Conservation (phyloP, 2,888 invertebrate species). For the Liopterus haemorrhoidalis region DNA sequence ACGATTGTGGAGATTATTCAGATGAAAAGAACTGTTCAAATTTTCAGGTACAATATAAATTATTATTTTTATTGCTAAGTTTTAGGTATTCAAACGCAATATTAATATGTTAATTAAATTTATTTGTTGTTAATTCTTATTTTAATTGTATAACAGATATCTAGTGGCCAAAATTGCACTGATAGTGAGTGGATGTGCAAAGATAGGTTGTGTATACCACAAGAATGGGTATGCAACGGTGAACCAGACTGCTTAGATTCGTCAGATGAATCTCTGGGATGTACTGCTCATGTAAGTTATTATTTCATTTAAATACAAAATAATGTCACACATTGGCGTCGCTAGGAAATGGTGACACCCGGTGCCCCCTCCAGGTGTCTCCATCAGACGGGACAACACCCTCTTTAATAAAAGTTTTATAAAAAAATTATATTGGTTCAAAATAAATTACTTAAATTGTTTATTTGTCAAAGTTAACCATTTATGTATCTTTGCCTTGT, state of each 20-base stretch:
- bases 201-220: conserved; percentile 36
- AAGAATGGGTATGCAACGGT: conserved; percentile 44
- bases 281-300: conserved; percentile 38
- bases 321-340: too few species aligned
- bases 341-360: too few species aligned
- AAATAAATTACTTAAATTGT: too few species aligned
- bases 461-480: too few species aligned
- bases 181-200: conserved; percentile 22
- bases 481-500: too few species aligned
- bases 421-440: too few species aligned
- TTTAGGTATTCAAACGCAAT: too few species aligned
- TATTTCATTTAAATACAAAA: neutral
- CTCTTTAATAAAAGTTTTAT: too few species aligned
- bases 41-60: conserved; percentile 29
- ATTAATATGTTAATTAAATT: neutral
- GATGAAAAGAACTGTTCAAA: conserved; percentile 43
- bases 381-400: too few species aligned
- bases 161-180: conserved; percentile 10
- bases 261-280: conserved; percentile 45
- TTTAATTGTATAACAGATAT: conserved; percentile 1
- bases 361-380: too few species aligned
- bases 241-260: conserved; percentile 43
- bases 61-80: neutral
- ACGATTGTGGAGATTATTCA: conserved; percentile 45
- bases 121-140: neutral